Percentiles rank a stretch among this genome's conserved stretches.
phyloP scores from a whole-genome alignment of 2,797 vertebrate species.

The Xyrichtys novacula region DNA sequence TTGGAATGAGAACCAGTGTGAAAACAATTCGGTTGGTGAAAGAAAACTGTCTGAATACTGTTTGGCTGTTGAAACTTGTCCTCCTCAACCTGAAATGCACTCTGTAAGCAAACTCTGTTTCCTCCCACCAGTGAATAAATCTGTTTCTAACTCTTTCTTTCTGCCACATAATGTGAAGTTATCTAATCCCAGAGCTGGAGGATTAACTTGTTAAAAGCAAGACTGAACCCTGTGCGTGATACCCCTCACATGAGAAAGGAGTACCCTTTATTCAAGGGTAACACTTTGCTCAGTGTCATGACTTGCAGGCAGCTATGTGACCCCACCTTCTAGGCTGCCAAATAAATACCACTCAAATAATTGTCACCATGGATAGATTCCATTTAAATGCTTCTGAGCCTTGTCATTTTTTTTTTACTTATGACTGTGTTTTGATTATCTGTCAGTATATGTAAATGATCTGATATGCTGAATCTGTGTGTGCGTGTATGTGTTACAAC shows the following conservation, averaged over 20 bases:
- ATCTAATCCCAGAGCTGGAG: background rate
- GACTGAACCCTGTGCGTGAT: background rate
- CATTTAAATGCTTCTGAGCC: background rate
- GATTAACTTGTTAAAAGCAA: background rate
- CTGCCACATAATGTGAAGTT: background rate
- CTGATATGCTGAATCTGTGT: too few species aligned
- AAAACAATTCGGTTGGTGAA: background rate
- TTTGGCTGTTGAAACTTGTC: background rate
- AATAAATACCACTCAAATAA: background rate
- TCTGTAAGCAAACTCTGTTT: background rate
- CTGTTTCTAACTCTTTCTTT: background rate
- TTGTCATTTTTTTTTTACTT: too few species aligned
- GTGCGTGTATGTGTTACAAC: too few species aligned
- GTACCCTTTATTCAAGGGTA: fast-evolving
- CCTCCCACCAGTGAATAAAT: background rate
- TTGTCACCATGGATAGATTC: background rate
- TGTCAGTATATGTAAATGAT: too few species aligned
- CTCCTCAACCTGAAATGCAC: too few species aligned
- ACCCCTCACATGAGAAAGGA: background rate
- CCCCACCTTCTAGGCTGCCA: background rate
- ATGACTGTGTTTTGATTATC: too few species aligned
- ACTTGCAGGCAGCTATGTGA: conserved; percentile 1
- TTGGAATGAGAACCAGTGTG: background rate
- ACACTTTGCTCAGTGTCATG: fast-evolving
- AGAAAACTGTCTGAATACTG: background rate